A percentile compares a stretch with the other conserved stretches of the same genome.
Evolutionary conservation across 2,113 vertebrate species (phyloP).

Genomic region (Triplophysa tibetana): DNA sequence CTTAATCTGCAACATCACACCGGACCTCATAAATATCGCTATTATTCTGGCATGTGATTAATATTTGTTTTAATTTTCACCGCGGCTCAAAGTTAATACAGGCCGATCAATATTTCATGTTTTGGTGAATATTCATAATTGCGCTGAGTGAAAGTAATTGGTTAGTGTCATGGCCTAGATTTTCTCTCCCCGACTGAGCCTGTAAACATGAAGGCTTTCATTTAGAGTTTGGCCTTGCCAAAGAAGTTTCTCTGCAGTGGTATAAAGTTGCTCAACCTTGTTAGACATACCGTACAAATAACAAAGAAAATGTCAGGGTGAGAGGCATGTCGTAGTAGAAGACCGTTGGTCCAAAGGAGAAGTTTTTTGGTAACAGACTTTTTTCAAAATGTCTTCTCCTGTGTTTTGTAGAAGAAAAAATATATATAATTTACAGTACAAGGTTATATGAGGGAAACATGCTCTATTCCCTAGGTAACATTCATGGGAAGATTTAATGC

Average conservation of each 20-base stretch:
- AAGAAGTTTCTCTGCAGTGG: not conserved
- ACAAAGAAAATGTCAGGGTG: no score
- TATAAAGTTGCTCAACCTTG: not conserved
- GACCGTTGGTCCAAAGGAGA: no score
- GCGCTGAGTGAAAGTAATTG: conserved; percentile 57
- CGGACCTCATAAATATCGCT: conserved; percentile 62
- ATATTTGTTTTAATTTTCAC: conserved; percentile 76
- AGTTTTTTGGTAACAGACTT: no score
- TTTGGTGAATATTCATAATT: conserved; percentile 72
- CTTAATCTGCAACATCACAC: conserved; percentile 53
- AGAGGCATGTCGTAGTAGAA: no score
- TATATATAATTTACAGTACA: not conserved
- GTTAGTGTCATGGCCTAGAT: conserved; percentile 52
- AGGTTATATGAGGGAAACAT: not conserved
- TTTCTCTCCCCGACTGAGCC: conserved; percentile 34
- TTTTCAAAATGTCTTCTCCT: no score
- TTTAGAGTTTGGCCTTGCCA: conserved; percentile 8
- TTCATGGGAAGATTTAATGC: not conserved
- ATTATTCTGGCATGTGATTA: conserved; percentile 62
- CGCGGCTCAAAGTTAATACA: conserved; percentile 65
- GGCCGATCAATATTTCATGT: conserved; percentile 73
- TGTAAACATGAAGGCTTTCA: conserved; percentile 2
- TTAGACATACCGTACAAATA: not conserved
- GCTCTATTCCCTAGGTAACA: not conserved
- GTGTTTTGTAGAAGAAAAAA: not conserved